Percentiles rank a stretch among this genome's conserved stretches.
These are phyloP conservation scores for Lerista edwardsae DNA, from an alignment of 2,797 vertebrate genomes.

Conservation along the genomic window DNA sequence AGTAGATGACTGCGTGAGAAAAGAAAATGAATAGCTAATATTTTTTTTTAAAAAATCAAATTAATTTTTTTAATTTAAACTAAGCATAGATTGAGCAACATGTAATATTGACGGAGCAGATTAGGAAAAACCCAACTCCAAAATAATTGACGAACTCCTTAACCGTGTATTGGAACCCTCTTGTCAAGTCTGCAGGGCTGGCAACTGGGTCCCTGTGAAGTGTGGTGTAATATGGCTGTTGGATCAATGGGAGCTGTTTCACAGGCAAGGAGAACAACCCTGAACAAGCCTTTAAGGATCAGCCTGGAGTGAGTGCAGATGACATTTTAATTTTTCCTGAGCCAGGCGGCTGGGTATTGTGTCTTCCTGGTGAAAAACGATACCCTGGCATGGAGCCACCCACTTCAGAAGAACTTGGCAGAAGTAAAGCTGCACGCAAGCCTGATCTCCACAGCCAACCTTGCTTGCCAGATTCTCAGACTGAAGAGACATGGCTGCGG, in stretches of 20 bases:
- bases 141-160: constrained; percentile 43
- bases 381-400: constrained; percentile 68
- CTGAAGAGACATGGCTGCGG: neutral
- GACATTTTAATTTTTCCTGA: constrained; percentile 71
- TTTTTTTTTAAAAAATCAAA: constrained; percentile 49
- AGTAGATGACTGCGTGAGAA: constrained; percentile 41
- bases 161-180: constrained; percentile 18
- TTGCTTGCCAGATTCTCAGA: constrained; percentile 47
- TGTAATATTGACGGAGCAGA: constrained; percentile 9
- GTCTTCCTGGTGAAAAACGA: constrained; percentile 70
- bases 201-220: constrained; percentile 32
- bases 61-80: too few relatives aligned
- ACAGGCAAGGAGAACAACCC: constrained; percentile 54
- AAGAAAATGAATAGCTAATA: constrained; percentile 46
- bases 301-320: constrained; percentile 53
- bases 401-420: constrained; percentile 65
- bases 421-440: constrained; percentile 48
- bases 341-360: constrained; percentile 68
- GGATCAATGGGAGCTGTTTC: constrained; percentile 52
- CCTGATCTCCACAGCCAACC: constrained; percentile 54
- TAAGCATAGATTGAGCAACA: constrained; percentile 42
- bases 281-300: constrained; percentile 33
- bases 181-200: constrained; percentile 42
- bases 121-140: constrained; percentile 29
- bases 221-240: constrained; percentile 51